Base-by-base conservation (phyloP, 2,113 vertebrate genomes). In the Pampusana beccarii region DNA sequence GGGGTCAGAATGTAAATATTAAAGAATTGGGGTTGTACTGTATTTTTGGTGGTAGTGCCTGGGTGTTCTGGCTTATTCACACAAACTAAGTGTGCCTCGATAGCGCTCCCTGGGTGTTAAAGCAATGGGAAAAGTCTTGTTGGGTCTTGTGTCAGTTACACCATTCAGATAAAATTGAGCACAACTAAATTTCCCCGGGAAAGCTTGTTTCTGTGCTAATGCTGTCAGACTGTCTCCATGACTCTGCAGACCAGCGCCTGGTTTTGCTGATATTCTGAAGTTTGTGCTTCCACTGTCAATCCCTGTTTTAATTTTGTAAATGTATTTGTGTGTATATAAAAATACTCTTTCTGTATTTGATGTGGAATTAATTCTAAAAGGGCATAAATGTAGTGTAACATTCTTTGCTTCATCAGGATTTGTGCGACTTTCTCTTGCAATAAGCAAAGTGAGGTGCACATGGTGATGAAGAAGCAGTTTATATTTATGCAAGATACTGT, bases 1-100 rank as follows among this genome's bases (percentile, higher is more conserved):
- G 53, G 82, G 61, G 71, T 73, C 85, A 94, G 71, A 88, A 75
- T 48, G 80, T 81, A 80, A 92, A 78, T 88, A 83, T 31, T 62
- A 46, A 65, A 92, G 60, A 58, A 29, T 3, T 0, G 31, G 86
- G 88, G n/a, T 53, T 86, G 67, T 88, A 34, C 67, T 0, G 2
- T 80, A 16, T 64, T 95, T 70, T 28, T 0, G 3, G 82, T 80
- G 74, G 65, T 73, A 80, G 72, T 0, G 2, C 75, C 62, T 66
- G 86, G 64, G 57, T 82, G 86, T 95, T 93, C 58, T 88, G 71
- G 46, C 34, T 80, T 80, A 53, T 15, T 61, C 58, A 57, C 78
- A 29, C 54, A 36, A 29, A 53, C 19, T 0, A 8, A 53, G 25
- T 9, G 17, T 83, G 72, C 82, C 46, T 65, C 0, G 0, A 2